Percentiles rank a stretch among this genome's conserved stretches.
Conservation (phyloP, 2,888 invertebrate species). For the Melinopterus prodromus region DNA sequence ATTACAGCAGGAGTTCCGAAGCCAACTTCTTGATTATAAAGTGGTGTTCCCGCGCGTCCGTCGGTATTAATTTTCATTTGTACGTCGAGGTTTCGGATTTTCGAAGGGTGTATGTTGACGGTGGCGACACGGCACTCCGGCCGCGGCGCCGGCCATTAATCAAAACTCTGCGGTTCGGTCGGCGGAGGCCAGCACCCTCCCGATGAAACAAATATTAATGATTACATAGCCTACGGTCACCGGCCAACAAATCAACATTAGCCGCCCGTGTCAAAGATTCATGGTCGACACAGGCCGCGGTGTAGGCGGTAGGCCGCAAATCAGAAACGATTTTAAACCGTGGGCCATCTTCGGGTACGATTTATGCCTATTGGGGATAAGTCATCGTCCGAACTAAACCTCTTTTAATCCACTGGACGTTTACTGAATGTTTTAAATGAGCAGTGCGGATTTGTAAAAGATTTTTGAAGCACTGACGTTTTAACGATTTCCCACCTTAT, state of each 20-base stretch:
- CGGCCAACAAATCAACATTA: background rate
- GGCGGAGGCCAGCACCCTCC: slow-evolving; percentile 19
- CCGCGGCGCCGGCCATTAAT: slow-evolving; percentile 28
- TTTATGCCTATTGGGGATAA: background rate
- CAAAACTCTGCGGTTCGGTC: slow-evolving; percentile 27
- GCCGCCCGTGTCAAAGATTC: background rate
- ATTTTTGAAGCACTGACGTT: too few relatives aligned
- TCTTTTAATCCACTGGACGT: background rate
- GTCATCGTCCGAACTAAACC: background rate
- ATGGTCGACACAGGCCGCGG: background rate
- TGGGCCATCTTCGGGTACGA: background rate
- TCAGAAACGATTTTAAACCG: background rate
- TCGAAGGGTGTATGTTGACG: slow-evolving; percentile 1
- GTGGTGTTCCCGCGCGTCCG: slow-evolving; percentile 32
- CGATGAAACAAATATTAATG: slow-evolving; percentile 32
- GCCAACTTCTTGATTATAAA: slow-evolving; percentile 36
- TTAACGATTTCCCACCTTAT: too few relatives aligned
- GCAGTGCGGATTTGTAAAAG: too few relatives aligned
- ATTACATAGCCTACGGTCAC: slow-evolving; percentile 26
- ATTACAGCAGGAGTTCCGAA: slow-evolving; percentile 28
- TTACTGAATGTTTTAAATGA: too few relatives aligned
- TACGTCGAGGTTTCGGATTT: slow-evolving; percentile 27
- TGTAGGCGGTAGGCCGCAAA: background rate
- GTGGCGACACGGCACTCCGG: slow-evolving; percentile 14
- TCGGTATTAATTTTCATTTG: slow-evolving; percentile 37